phyloP scores from a whole-genome alignment of 2,888 invertebrate species.

The Drosophila greeni region DNA sequence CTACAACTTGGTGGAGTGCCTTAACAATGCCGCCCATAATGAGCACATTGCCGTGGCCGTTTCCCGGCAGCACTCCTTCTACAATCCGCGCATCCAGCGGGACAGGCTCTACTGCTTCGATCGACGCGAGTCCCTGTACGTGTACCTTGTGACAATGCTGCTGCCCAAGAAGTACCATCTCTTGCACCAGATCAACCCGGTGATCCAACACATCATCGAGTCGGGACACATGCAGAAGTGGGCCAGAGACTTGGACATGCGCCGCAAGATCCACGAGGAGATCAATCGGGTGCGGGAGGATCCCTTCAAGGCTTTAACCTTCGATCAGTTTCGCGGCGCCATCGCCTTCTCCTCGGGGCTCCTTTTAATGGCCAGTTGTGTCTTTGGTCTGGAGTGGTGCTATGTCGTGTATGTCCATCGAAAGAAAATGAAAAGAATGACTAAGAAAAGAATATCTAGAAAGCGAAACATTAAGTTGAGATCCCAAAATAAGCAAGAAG shows the following conservation, averaged over 20 bases:
- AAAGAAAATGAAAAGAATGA: conserved; percentile 8
- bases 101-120: conserved; percentile 76
- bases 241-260: conserved; percentile 74
- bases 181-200: conserved; percentile 75
- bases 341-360: conserved; percentile 61
- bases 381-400: conserved; percentile 62
- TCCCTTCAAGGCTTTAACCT: conserved; percentile 61
- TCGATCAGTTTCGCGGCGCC: conserved; percentile 69
- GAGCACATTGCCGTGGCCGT: conserved; percentile 72
- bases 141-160: conserved; percentile 76
- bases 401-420: conserved; percentile 48
- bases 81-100: conserved; percentile 74
- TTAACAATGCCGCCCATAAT: conserved; percentile 64
- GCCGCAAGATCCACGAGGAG: conserved; percentile 67
- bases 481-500: neutral
- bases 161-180: conserved; percentile 76
- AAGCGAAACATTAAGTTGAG: neutral
- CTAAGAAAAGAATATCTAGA: neutral
- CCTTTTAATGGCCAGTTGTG: conserved; percentile 43
- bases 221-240: conserved; percentile 78
- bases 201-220: conserved; percentile 76
- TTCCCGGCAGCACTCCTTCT: conserved; percentile 75
- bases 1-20: conserved; percentile 75
- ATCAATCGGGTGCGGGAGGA: conserved; percentile 56
- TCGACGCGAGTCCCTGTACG: conserved; percentile 75